A percentile compares a stretch with the other conserved stretches of the same genome.
Conservation (phyloP, 2,797 vertebrate species). For the Platalea minor region DNA sequence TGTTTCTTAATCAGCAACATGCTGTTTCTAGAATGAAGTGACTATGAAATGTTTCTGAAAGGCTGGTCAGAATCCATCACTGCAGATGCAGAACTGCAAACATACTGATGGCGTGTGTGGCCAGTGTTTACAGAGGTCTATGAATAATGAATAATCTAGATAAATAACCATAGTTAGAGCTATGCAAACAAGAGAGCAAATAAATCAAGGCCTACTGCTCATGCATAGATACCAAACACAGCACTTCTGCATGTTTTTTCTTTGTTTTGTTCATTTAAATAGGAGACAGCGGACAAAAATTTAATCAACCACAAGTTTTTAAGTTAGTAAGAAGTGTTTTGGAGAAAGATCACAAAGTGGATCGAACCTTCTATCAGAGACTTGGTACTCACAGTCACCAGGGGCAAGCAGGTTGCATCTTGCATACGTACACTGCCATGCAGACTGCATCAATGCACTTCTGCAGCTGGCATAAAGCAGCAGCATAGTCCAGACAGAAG, state of each 20-base stretch:
- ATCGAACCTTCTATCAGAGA: not conserved
- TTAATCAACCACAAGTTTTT: not conserved
- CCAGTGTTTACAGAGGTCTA: not conserved
- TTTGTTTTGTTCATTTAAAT: not conserved
- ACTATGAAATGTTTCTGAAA: not conserved
- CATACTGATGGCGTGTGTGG: not conserved
- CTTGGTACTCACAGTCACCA: not conserved
- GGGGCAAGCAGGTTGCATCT: not conserved
- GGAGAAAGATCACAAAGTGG: not conserved
- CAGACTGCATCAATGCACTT: not conserved
- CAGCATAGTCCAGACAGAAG: not conserved
- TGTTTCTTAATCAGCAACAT: not conserved
- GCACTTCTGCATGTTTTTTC: not conserved
- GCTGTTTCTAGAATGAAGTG: not conserved
- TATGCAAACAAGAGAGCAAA: not conserved
- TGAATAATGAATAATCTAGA: conserved; percentile 9
- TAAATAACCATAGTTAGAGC: conserved; percentile 9
- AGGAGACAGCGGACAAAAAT: not conserved
- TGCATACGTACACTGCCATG: not conserved
- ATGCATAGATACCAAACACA: not conserved
- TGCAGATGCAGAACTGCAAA: not conserved
- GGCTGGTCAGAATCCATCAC: not conserved
- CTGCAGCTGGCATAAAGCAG: not conserved
- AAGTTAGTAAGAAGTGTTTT: not conserved
- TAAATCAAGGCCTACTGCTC: not conserved